Evolutionary conservation across 1,140 invertebrate genomes (phyloP), one percentile per base, ranked within the genome.

Genomic region (Chelonus insularis): DNA sequence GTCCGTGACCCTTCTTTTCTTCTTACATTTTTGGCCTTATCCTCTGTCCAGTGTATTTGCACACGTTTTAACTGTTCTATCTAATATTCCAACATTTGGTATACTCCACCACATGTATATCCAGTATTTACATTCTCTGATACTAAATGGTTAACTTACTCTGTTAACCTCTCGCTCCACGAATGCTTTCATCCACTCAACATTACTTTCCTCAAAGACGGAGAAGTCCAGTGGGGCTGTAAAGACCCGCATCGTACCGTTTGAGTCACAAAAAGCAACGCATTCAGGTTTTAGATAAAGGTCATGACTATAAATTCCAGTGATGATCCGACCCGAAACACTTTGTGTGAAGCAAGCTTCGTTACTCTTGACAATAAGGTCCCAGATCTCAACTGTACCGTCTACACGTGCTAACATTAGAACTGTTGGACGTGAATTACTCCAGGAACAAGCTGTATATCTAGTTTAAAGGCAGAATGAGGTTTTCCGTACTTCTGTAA

Each of bases 191-290:
- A 72, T 70, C 73, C 71, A 74, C 39, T 77, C 16, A 32, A 74
- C 48, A 62, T 73, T 52, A 52, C 43, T 58, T 12, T 60, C 25
- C 37, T 70, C 63, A 11, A 29, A 66, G n/a, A 48, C 66, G 36
- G 62, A 63, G 63, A 76, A 85, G 83, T 69, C 74, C 72, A 47
- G 69, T 65, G 86, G 86, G 51, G 84, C 67, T 45, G 81, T 76
- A 45, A 86, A 86, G 71, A 87, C 82, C 60, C 86, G 80, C 16
- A 88, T 83, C 36, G 84, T 83, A 8, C 86, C 86, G 64, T 86
- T 87, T 32, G 80, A 83, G 68, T 89, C 86, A 57, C 73, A 73
- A 65, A 76, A 68, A 64, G 68, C 71, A 47, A 78, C 41, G 39
- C 68, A 78, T 60, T 77, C 69, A 47, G 75, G 66, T 52, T 72